A percentile compares a stretch with the other conserved stretches of the same genome.
Evolutionary conservation across 2,888 invertebrate genomes (phyloP).

Genomic region (Microplitis deprimator): DNA sequence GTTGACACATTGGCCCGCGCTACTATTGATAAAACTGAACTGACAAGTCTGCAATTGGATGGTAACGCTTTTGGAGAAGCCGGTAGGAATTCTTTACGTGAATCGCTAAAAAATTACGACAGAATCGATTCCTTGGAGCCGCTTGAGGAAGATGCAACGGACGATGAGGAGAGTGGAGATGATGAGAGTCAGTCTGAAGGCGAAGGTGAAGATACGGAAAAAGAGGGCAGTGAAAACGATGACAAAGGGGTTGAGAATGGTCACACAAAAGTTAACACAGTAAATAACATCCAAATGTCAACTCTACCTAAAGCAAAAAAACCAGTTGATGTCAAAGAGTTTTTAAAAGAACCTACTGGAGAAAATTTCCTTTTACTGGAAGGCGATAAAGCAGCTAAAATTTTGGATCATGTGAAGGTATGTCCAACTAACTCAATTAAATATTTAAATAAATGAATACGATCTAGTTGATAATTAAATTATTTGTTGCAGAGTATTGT

Average conservation of each 20-base stretch:
- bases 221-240: slow-evolving; percentile 60
- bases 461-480: neutral
- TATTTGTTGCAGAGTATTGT: slow-evolving; percentile 51
- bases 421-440: slow-evolving; percentile 31
- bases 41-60: slow-evolving; percentile 75
- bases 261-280: slow-evolving; percentile 59
- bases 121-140: slow-evolving; percentile 74
- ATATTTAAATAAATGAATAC: slow-evolving; percentile 5
- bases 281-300: slow-evolving; percentile 44
- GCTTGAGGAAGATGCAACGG: slow-evolving; percentile 78
- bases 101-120: slow-evolving; percentile 60
- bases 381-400: slow-evolving; percentile 59
- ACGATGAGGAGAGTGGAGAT: slow-evolving; percentile 66
- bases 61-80: slow-evolving; percentile 74
- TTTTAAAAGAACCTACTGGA: slow-evolving; percentile 71
- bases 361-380: slow-evolving; percentile 73
- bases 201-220: slow-evolving; percentile 51
- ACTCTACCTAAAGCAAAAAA: slow-evolving; percentile 51
- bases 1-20: slow-evolving; percentile 77
- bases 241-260: slow-evolving; percentile 57
- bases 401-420: slow-evolving; percentile 62
- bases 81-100: slow-evolving; percentile 57
- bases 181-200: slow-evolving; percentile 68
- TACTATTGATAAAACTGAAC: slow-evolving; percentile 74
- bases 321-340: slow-evolving; percentile 69